Base-by-base conservation (phyloP, 2,888 invertebrate species). In the Ethmia dodecea region DNA sequence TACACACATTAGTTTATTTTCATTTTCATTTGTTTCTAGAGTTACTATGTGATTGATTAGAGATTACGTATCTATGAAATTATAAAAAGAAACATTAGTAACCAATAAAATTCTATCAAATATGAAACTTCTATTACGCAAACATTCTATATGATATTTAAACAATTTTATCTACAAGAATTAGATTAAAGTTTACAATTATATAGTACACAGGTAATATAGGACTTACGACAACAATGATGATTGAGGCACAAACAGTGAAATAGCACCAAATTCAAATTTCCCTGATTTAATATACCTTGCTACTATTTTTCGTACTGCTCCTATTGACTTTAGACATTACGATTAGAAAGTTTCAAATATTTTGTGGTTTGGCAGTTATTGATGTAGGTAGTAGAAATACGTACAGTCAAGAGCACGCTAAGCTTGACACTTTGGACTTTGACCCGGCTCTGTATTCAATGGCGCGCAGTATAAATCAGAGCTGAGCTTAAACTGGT, bases 181-280 rank as follows among this genome's bases (percentile, higher is more conserved):
- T 11, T 12, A 12, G 16, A n/a, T n/a, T 13, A n/a, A 33, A 26
- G 13, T 33, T 20, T 6, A 16, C 5, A 31, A 27, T 13, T 18
- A n/a, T 31, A 16, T n/a, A n/a, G n/a, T 31, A 31, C 27, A 27
- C 13, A 13, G 13, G 26, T 22, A 18, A 25, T 5, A 33, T 16
- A 15, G 11, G 16, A 29, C 6, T 22, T 32, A 15, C 8, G 27
- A 1, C 13, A 24, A 16, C 26, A 33, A 26, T 24, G 12, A 13
- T 47, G 64, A 73, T 35, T 58, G 78, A 83, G 83, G 83, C 83
- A 83, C 83, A 59, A 75, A 81, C 83, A 83, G 73, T 81, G 60
- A 58, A 60, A 69, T 80, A 83, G 83, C 83, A 83, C 83, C 83
- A 66, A 55, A 52, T 55, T 46, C 41, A 57, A 55, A 57, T 56